A percentile compares a stretch with the other conserved stretches of the same genome.
Conservation (phyloP, 2,113 vertebrate species). For the Podiceps cristatus region DNA sequence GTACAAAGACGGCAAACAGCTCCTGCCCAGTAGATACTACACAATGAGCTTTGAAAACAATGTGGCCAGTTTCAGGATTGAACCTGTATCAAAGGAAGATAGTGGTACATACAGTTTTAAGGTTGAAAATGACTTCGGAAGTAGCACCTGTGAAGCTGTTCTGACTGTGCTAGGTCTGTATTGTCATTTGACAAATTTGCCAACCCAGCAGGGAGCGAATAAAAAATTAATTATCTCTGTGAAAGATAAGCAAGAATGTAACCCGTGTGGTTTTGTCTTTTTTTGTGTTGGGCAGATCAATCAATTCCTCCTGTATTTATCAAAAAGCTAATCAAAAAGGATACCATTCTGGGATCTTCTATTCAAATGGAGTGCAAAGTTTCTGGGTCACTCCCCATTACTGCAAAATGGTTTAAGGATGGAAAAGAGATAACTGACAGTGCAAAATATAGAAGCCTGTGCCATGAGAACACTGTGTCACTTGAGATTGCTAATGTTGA, state of each 20-base stretch:
- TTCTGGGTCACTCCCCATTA: conserved; percentile 93
- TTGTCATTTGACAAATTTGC: not conserved
- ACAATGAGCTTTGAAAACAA: conserved; percentile 92
- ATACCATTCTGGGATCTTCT: conserved; percentile 88
- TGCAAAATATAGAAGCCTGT: conserved; percentile 89
- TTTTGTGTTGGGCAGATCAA: conserved; percentile 87
- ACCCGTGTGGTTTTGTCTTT: conserved; percentile 38
- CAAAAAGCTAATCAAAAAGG: conserved; percentile 90
- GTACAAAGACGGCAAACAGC: conserved; percentile 91
- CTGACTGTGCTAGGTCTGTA: conserved; percentile 93
- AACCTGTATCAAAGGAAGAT: conserved; percentile 88
- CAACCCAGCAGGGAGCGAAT: not conserved
- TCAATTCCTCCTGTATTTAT: conserved; percentile 92
- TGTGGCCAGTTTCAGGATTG: conserved; percentile 91
- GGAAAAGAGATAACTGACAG: conserved; percentile 88
- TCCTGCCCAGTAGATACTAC: conserved; percentile 92
- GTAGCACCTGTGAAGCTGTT: conserved; percentile 87
- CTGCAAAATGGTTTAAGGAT: conserved; percentile 94
- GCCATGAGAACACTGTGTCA: conserved; percentile 88
- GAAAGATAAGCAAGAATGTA: conserved; percentile 17
- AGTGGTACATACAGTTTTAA: conserved; percentile 92
- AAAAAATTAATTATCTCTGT: not conserved
- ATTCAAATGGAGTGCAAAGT: conserved; percentile 92
- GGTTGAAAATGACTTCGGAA: conserved; percentile 93
- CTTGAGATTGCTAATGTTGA: conserved; percentile 90